Conservation (phyloP, 2,797 vertebrate species). For the Iguana delicatissima region DNA sequence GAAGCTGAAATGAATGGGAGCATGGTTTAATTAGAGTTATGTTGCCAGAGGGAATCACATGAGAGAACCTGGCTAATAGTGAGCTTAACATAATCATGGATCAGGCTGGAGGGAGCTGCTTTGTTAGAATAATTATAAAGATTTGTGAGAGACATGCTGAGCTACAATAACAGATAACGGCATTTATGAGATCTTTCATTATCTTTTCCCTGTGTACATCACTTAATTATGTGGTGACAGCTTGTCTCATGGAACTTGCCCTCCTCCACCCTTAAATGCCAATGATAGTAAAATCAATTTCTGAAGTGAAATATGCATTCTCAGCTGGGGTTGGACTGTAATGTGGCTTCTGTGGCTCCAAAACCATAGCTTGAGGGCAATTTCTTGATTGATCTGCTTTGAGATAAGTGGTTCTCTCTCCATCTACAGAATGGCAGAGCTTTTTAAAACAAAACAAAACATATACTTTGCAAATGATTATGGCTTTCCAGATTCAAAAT, state of each 20-base stretch:
- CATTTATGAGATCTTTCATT: conserved; percentile 9
- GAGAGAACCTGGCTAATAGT: conserved; percentile 16
- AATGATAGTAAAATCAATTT: fast-evolving
- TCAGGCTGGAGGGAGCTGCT: conserved; percentile 15
- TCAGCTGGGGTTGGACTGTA: not conserved
- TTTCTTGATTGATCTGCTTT: conserved; percentile 22
- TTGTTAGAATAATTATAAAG: conserved; percentile 28
- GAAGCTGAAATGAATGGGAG: conserved; percentile 11
- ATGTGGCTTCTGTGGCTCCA: fast-evolving
- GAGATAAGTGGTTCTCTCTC: not conserved
- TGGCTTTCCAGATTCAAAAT: conserved; percentile 20
- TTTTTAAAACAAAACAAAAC: not conserved
- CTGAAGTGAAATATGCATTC: not conserved
- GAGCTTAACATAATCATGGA: conserved; percentile 21
- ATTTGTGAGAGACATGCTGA: conserved; percentile 14
- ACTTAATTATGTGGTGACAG: not conserved
- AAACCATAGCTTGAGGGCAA: fast-evolving
- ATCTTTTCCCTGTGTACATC: not conserved
- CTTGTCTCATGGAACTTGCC: not conserved
- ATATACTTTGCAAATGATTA: conserved; percentile 8
- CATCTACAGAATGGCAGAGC: not conserved
- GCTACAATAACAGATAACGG: conserved; percentile 18
- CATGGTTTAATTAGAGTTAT: conserved; percentile 20
- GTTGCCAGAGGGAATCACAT: not conserved
- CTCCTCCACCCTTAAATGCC: not conserved